Base-by-base conservation (phyloP, 2,888 invertebrate species). In the Morinoia aosen region DNA sequence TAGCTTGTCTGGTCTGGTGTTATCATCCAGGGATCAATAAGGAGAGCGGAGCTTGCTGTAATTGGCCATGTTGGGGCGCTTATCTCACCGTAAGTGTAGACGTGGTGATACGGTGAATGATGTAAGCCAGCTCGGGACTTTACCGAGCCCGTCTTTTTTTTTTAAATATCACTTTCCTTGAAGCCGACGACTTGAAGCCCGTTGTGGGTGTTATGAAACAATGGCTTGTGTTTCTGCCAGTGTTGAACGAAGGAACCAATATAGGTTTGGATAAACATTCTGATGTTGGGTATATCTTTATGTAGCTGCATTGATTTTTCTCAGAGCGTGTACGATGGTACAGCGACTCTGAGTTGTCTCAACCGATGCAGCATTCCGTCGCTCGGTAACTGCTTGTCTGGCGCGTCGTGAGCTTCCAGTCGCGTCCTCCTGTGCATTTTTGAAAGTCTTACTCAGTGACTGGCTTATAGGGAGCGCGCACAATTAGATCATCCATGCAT, bases 91-190 rank as follows among this genome's bases (percentile, higher is more conserved):
- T 76, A 76, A 76, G 25, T 76, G 76, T 76, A 76, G 76, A 76
- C 61, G 19, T 19, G 61, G 19, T 76, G 76, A 33, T 76, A 16
- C 19, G 19, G 76, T 76, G 12, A 76, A 76, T 76, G 76, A 76
- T 76, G 76, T 76, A 76, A 76, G 76, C 76, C 25, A 76, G 76
- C 76, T 76, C 76, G 76, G 76, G 76, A 76, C 76, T 76, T 76
- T 33, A 76, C 76, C 76, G 76, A 76, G 76, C 76, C 25, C 33
- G 76, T 76, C 76, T 76, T 76, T 8, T 76, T 61, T 61, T 76
- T 76, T 76, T 25, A 33, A 76, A 76, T 76, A 76, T 76, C 76
- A 76, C 76, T 76, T 76, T 76, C 76, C 76, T 33, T 76, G 76
- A 33, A 76, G 33, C 76, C 33, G 76, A 16, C 33, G 76, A 33